Conservation (phyloP, 2,113 vertebrate genomes). For the Oreotrochilus melanogaster region DNA sequence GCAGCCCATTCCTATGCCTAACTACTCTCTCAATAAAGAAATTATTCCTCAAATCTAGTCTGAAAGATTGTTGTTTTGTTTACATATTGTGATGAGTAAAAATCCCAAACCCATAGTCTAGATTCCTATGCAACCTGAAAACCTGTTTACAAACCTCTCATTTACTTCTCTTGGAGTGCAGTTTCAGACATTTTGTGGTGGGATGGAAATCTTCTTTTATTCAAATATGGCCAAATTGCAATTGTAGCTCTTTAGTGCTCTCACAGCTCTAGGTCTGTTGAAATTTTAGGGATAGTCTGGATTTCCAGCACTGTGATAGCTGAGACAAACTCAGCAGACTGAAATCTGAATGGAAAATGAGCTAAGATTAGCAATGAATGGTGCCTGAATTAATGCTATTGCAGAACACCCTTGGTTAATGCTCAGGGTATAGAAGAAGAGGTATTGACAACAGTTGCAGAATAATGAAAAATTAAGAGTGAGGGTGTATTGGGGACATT, state of each 20-base stretch:
- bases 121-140: neutral
- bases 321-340: constrained; percentile 2
- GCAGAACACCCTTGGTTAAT: neutral
- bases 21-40: too few relatives aligned
- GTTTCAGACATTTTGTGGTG: neutral
- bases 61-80: neutral
- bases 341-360: neutral
- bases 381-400: neutral
- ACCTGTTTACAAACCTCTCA: neutral
- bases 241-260: neutral
- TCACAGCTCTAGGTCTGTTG: neutral
- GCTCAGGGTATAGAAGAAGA: neutral
- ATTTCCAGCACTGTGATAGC: neutral
- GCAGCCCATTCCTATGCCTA: too few relatives aligned
- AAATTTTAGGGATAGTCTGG: neutral
- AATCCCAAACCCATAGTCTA: neutral
- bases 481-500: neutral
- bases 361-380: neutral
- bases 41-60: too few relatives aligned
- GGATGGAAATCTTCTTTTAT: neutral
- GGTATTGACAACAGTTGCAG: neutral
- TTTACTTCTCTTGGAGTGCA: neutral
- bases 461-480: neutral
- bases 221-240: neutral
- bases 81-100: neutral